phyloP scores from a whole-genome alignment of 2,888 invertebrate genomes.

The Melipona beecheii region DNA sequence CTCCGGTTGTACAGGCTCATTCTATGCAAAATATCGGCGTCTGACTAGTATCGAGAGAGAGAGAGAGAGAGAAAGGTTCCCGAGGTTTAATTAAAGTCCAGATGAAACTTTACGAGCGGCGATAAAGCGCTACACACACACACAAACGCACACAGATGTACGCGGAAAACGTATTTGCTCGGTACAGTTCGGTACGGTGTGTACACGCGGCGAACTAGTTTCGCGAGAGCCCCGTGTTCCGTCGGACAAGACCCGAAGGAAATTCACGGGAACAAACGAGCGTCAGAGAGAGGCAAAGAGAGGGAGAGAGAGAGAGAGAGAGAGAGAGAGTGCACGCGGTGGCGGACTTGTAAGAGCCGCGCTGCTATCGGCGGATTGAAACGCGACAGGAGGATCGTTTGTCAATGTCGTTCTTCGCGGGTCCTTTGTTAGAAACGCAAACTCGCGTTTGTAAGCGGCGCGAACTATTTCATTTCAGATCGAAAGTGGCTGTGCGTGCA shows the following conservation, averaged over 20 bases:
- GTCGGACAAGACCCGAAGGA: constrained; percentile 34
- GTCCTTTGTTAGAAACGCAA: constrained; percentile 51
- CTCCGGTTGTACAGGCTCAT: constrained; percentile 3
- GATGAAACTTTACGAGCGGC: constrained; percentile 45
- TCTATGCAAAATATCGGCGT: constrained; percentile 19
- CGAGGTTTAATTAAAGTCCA: constrained; percentile 27
- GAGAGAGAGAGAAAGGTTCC: no score
- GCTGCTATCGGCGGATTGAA: constrained; percentile 57
- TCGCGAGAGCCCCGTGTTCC: constrained; percentile 1
- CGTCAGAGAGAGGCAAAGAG: constrained; percentile 19
- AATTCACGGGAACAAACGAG: constrained; percentile 48
- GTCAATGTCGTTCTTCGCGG: constrained; percentile 68
- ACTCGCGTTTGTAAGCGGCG: constrained; percentile 45
- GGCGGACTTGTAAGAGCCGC: constrained; percentile 47
- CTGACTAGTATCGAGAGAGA: neutral
- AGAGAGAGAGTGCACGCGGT: neutral
- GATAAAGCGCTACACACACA: constrained; percentile 30
- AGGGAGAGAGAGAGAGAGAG: neutral
- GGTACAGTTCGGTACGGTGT: constrained; percentile 3
- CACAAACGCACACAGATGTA: no score
- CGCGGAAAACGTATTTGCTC: constrained; percentile 1
- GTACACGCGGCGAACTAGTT: constrained; percentile 30
- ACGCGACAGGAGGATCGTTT: constrained; percentile 68
- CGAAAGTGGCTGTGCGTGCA: constrained; percentile 5
- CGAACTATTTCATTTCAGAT: constrained; percentile 17